Percentiles rank a stretch among this genome's conserved stretches.
Conservation (phyloP, 2,888 invertebrate species). For the Hypolimnas misippus region DNA sequence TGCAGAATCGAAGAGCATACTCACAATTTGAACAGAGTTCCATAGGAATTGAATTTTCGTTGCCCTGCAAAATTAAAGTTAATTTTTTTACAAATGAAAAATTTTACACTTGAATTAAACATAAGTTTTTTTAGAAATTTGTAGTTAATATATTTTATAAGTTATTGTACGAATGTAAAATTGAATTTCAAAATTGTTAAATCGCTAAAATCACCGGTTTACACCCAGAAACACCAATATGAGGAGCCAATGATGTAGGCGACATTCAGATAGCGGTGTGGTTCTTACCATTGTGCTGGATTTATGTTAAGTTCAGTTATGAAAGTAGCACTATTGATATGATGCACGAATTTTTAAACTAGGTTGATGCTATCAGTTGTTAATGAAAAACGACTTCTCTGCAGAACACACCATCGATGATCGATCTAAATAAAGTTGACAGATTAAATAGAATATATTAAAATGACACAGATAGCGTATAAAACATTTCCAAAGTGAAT, state of each 20-base stretch:
- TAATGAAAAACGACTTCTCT: conserved; percentile 36
- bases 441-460: conserved; percentile 36
- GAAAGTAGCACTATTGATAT: conserved; percentile 6
- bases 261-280: not conserved
- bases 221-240: conserved; percentile 23
- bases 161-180: not conserved
- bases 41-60: conserved; percentile 97
- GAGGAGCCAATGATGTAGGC: conserved; percentile 6
- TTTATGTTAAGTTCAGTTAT: conserved; percentile 21
- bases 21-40: conserved; percentile 98
- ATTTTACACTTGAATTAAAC: too few relatives aligned
- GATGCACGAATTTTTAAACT: conserved; percentile 9
- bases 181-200: not conserved
- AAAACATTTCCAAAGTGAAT: too few relatives aligned
- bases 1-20: conserved; percentile 65
- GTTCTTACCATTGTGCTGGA: conserved; percentile 32
- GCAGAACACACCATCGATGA: conserved; percentile 50
- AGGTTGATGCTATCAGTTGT: conserved; percentile 25
- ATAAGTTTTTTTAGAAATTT: not conserved
- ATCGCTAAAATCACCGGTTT: conserved; percentile 22
- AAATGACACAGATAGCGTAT: conserved; percentile 1
- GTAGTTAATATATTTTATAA: not conserved
- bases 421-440: conserved; percentile 54
- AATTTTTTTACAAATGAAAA: not conserved
- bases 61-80: conserved; percentile 88